Percentiles rank a stretch among this genome's conserved stretches.
phyloP scores from a whole-genome alignment of 2,888 invertebrate species.

The Mystacides longicornis region DNA sequence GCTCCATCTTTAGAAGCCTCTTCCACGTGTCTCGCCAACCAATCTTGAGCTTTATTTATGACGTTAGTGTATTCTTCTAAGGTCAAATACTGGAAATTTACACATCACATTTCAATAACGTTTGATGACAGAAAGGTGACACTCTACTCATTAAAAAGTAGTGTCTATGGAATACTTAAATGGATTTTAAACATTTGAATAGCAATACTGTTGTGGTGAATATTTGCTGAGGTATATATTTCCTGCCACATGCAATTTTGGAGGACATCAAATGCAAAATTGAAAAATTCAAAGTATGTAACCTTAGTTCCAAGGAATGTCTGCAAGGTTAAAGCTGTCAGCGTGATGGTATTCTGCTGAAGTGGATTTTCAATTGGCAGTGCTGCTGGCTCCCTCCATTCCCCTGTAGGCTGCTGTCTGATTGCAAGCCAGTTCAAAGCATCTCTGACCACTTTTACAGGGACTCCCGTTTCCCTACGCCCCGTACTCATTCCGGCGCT shows the following conservation, averaged over 20 bases:
- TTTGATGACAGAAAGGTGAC: no score
- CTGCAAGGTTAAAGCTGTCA: slow-evolving; percentile 75
- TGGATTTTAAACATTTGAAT: no score
- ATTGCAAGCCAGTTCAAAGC: slow-evolving; percentile 70
- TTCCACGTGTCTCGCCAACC: slow-evolving; percentile 59
- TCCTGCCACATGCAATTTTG: no score
- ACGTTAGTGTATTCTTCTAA: slow-evolving; percentile 49
- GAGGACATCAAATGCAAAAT: no score
- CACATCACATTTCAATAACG: no score
- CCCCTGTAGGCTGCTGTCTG: slow-evolving; percentile 66
- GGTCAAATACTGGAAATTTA: slow-evolving; percentile 19
- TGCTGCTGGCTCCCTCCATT: slow-evolving; percentile 65
- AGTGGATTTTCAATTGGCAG: slow-evolving; percentile 31
- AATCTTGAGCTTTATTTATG: slow-evolving; percentile 71
- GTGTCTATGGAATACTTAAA: no score
- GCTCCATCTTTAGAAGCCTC: slow-evolving; percentile 61
- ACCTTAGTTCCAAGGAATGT: slow-evolving; percentile 63
- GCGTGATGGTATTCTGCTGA: slow-evolving; percentile 46
- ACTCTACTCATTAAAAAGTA: no score
- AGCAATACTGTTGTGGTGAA: no score
- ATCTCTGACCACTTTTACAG: slow-evolving; percentile 33
- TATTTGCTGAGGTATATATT: no score
- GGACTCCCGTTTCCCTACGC: slow-evolving; percentile 35
- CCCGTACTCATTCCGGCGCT: slow-evolving; percentile 33
- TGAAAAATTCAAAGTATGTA: no score